Base-by-base conservation (phyloP, 2,797 vertebrate species). In the Fistularia tabacaria region DNA sequence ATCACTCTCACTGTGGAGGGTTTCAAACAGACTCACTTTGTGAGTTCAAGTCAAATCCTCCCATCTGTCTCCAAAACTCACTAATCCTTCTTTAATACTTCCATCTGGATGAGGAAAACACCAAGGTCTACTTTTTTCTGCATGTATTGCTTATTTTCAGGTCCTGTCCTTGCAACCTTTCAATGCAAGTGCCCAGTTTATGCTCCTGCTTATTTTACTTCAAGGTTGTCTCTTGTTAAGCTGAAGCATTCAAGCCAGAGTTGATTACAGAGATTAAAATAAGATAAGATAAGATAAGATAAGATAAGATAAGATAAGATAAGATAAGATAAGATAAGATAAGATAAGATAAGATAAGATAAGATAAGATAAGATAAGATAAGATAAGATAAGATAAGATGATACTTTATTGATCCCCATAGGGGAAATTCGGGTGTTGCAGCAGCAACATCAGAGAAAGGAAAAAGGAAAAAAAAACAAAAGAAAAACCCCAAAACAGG, bases 31-130 rank as follows among this genome's bases (percentile, higher is more conserved):
- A 44, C 47, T 59, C 54, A 66, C 59, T 59, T 59, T 63, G 55
- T 54, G 59, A 78, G 60, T 48, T 44, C 46, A 62, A 79, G 61
- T 80, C 55, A 73, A 76, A 85, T 84, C 71, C 69, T 65, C 62
- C 77, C 85, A 85, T 87, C 80, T 87, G 84, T 73, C 66, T 60
- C 62, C 42, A 64, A 65, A 69, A 76, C 62, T 70, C 65, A 72
- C 51, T 74, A 70, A 84, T 83, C 81, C 68, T 54, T 43, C 62
- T 54, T 52, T 82, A 76, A 84, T 69, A 51, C 73, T 59, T 74
- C 73, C 79, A 67, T 76, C 81, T 83, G 82, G 57, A 48, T n/a
- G 59, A 74, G 69, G 65, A 84, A 77, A 72, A 75, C 65, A 76
- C 62, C 56, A 56, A 57, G 71, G 51, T 43, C 54, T 53, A 25